Conservation (phyloP, 2,797 vertebrate species). For the Macropodus opercularis region DNA sequence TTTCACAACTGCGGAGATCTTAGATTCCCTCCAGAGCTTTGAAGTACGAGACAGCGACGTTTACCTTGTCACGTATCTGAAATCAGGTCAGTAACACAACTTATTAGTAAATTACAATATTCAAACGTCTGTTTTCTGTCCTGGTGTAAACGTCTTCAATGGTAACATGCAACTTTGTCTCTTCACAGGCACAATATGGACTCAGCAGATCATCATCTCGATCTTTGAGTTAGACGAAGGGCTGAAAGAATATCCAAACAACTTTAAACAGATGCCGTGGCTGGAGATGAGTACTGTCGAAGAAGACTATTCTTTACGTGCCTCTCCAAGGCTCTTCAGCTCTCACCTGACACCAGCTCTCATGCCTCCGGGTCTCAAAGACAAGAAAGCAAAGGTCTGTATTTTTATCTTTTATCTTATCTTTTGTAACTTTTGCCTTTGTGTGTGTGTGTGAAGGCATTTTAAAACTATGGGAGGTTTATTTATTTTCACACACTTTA, state of each 20-base stretch:
- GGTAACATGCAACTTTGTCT: not conserved
- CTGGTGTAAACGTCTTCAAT: too few species aligned
- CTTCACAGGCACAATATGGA: conserved; percentile 73
- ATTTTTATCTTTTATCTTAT: too few species aligned
- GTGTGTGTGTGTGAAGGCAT: too few species aligned
- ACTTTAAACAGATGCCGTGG: conserved; percentile 70
- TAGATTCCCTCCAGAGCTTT: conserved; percentile 74
- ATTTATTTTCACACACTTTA: too few species aligned
- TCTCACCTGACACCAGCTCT: conserved; percentile 67
- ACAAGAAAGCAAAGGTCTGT: conserved; percentile 67
- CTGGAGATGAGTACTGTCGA: conserved; percentile 51
- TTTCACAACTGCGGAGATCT: conserved; percentile 53
- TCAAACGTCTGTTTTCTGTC: not conserved
- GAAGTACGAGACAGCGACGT: conserved; percentile 68
- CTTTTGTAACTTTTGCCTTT: too few species aligned
- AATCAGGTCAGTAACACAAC: conserved; percentile 66
- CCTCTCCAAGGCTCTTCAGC: conserved; percentile 65
- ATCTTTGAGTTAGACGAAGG: conserved; percentile 47
- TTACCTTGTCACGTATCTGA: conserved; percentile 74
- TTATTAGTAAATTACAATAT: not conserved
- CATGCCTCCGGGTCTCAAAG: conserved; percentile 62
- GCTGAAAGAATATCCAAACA: conserved; percentile 39
- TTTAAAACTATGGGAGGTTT: too few species aligned
- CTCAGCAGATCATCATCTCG: conserved; percentile 71
- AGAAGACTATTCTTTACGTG: conserved; percentile 38